Evolutionary conservation across 2,888 invertebrate genomes (phyloP), one percentile per base, ranked within the genome.

Genomic region (Subacronicta megacephala): DNA sequence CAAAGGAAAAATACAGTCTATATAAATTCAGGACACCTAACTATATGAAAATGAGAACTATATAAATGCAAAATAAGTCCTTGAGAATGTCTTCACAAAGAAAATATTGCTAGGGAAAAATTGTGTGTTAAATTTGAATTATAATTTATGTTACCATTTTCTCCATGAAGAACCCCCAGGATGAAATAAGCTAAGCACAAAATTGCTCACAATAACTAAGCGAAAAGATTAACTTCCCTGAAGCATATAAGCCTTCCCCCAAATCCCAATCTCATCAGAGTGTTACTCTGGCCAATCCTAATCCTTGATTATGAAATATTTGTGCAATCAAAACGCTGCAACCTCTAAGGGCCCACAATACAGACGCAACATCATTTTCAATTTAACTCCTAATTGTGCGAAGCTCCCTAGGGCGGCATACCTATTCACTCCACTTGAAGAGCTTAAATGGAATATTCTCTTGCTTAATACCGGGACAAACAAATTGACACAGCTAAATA

Each of bases 371-470:
- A 83, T 86, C 83, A 85, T 87, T 86, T 89, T 88, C 87, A 89
- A 89, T 89, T 89, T 86, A 81, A 78, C 80, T 77, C 82, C 80
- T 86, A 85, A 89, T 88, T 88, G 81, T 83, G 63, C 78, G 63
- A 57, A 44, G 31, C 52, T 75, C 85, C 78, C 85, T 40, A 31
- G 82, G 74, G 86, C 50, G 57, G 63, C 52, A 63, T 77, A 76
- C 66, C 74, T 73, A 77, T 69, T 68, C 75, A 67, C 69, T 71
- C 57, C 63, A 54, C 70, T 66, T 72, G 74, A 68, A 74, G 62
- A 70, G 77, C 68, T 82, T 78, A 78, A 78, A 70, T 73, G 62
- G 70, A 76, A 77, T 77, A 75, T 70, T 74, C 67, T 59, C 52
- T 68, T 56, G 63, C 57, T 58, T 74, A 72, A 70, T 74, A 73